phyloP scores from a whole-genome alignment of 2,797 vertebrate species.

The Sebastes wilsoni region DNA sequence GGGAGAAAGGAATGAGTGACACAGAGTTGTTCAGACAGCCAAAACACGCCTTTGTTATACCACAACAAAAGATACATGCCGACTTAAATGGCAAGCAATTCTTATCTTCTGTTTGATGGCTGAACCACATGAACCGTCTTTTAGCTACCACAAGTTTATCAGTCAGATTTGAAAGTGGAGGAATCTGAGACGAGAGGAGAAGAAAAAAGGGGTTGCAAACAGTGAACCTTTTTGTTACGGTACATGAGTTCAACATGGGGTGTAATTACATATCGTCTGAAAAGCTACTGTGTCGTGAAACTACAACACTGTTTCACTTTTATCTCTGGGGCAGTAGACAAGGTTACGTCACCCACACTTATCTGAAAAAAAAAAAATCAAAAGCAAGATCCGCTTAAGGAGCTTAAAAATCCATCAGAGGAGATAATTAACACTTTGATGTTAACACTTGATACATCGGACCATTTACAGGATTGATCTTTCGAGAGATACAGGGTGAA shows the following conservation, averaged over 20 bases:
- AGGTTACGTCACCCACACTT: constrained; percentile 50
- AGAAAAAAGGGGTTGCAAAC: constrained; percentile 1
- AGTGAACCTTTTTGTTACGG: constrained; percentile 43
- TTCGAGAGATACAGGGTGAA: neutral
- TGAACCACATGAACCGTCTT: constrained; percentile 11
- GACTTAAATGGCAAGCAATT: neutral
- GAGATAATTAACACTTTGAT: constrained; percentile 43
- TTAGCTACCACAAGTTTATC: constrained; percentile 28
- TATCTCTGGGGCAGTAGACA: constrained; percentile 50
- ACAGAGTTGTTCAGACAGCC: neutral
- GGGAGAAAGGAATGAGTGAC: neutral
- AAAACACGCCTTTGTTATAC: neutral
- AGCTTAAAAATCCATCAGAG: constrained; percentile 22
- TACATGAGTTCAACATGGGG: constrained; percentile 37
- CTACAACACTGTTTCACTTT: constrained; percentile 48
- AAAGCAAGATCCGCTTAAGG: constrained; percentile 33
- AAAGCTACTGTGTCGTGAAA: constrained; percentile 45
- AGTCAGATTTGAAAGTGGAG: constrained; percentile 31
- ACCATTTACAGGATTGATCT: constrained; percentile 1
- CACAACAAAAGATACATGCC: neutral
- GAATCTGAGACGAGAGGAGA: constrained; percentile 30
- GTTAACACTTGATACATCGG: constrained; percentile 15
- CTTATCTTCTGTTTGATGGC: constrained; percentile 4
- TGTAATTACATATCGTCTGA: constrained; percentile 63
- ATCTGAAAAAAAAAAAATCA: constrained; percentile 3